Base-by-base conservation (phyloP, 2,797 vertebrate genomes). In the Pampus argenteus region DNA sequence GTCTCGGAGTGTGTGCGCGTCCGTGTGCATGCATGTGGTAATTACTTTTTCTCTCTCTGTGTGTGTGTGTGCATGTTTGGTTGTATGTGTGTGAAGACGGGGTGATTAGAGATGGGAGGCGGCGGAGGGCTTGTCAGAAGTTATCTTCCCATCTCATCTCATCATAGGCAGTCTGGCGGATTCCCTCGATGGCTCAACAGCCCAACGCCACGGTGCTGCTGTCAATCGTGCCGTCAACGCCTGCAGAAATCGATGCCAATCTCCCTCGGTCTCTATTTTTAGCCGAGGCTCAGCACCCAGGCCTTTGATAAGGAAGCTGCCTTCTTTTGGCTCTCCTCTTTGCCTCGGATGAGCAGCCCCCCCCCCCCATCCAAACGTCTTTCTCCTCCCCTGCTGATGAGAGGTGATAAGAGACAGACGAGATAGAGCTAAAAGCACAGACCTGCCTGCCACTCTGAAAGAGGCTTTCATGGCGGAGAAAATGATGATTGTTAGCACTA, bases 231-330 rank as follows among this genome's bases (percentile, higher is more conserved):
- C 89, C 86, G 91, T 91, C 88, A 90, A 79, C 89, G 91, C 84
- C 90, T 83, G 88, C 88, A 90, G 87, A 90, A 92, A 93, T 93
- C 92, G 90, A 93, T 92, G 92, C 91, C 92, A 92, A 93, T 93
- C 92, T 93, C 89, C 85, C 74, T 70, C 61, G 7, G 81, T 88
- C 90, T 89, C 90, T 93, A 93, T 93, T 93, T 93, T 93, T 93
- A 92, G 82, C 88, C 22, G 4, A 51, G 78, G 85, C 89, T 90
- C 86, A 84, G 86, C 86, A 87, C 79, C 75, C 67, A 15, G 86
- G 86, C 83, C 84, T 91, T 90, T 91, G 92, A 93, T 93, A 92
- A 93, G 87, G 84, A 91, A 77, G 85, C 86, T 83, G 82, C 69
- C 83, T 87, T 76, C 90, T 83, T 81, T 84, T 73, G 85, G 77